Base-by-base conservation (phyloP, 2,113 vertebrate genomes). In the Platichthys flesus region DNA sequence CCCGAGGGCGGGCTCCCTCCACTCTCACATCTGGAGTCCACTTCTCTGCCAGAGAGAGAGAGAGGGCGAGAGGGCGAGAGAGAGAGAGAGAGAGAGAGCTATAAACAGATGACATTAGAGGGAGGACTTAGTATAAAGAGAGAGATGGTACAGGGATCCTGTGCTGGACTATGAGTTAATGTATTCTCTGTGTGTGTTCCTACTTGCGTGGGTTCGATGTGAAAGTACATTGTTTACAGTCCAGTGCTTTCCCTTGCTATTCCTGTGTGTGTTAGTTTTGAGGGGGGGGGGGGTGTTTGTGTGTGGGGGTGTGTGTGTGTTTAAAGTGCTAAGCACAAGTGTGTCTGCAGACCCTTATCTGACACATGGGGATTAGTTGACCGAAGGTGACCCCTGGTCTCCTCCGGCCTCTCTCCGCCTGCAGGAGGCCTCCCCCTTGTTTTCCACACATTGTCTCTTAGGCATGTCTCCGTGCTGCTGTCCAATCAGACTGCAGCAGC, bases 1-100 rank as follows among this genome's bases (percentile, higher is more conserved):
- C 76, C 62, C 1, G n/a, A n/a, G 63, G 3, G 74, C 9, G 9
- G 52, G 59, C 55, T 14, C 52, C 66, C 9, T 21, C 21, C 40
- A 20, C 78, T 66, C 40, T 74, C 85, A 89, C 91, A 90, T 85
- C 85, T 91, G 88, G 56, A 83, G 78, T 24, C 57, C 14, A 73
- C 42, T 1, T 42, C 58, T 61, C 60, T 69, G 88, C 83, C 81
- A 80, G 55, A 45, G 24, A 16, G 47, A 35, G 40, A 9, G 54
- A 2, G 15, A 0, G 28, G 6, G 1, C 5, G 28, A 31, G 28
- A 9, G 54, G 1, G 15, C 0, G 28, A 31, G 1, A 31, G 31
- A 31, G 28, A 6, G 28, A 31, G 31, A 8, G 28, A 31, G 62
- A 23, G 45, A 23, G 26, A 40, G 51, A 51, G 52, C 2, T n/a